A percentile compares a stretch with the other conserved stretches of the same genome.
phyloP scores from a whole-genome alignment of 2,113 vertebrate genomes.

The Notiomystis cincta region DNA sequence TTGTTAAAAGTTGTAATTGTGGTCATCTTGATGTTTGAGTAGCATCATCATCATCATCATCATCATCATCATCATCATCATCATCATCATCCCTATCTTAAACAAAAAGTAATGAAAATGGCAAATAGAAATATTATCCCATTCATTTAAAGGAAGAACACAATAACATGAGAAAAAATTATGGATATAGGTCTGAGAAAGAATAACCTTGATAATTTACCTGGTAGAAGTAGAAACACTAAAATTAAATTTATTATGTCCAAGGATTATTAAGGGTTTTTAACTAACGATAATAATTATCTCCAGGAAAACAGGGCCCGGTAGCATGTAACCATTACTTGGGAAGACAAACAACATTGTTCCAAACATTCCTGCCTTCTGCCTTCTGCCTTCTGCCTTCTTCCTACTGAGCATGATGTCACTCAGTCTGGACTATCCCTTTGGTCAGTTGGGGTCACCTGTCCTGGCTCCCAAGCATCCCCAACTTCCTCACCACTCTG shows the following conservation, averaged over 20 bases:
- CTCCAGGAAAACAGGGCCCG: no score
- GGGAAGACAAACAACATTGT: neutral
- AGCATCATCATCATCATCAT: no score
- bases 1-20: neutral
- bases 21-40: neutral
- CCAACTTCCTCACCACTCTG: accelerated
- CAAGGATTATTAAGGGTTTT: neutral
- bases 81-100: no score
- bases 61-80: no score
- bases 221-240: neutral
- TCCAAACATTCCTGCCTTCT: accelerated
- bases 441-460: neutral
- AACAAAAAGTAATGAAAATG: no score
- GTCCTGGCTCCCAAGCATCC: accelerated
- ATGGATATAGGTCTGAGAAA: neutral
- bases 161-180: neutral
- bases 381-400: neutral
- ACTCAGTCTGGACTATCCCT: neutral
- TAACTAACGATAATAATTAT: neutral
- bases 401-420: no score
- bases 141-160: neutral
- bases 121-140: neutral
- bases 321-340: neutral
- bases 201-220: neutral
- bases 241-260: neutral